Conservation (phyloP, 1,140 invertebrate species). For the Macrobrachium rosenbergii region DNA sequence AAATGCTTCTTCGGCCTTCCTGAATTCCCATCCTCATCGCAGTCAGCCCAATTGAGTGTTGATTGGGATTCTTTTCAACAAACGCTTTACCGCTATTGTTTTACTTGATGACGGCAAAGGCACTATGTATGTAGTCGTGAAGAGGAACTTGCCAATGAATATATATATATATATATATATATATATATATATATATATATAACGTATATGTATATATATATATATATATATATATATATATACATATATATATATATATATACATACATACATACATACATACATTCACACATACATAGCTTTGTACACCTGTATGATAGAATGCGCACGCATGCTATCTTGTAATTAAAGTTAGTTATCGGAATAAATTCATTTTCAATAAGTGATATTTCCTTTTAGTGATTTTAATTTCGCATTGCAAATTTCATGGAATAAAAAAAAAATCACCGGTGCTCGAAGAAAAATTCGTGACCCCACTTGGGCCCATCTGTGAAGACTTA, state of each 20-base stretch:
- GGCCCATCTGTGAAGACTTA: no score
- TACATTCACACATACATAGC: not conserved
- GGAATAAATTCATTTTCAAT: not conserved
- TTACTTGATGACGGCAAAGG: not conserved
- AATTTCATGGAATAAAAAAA: not conserved
- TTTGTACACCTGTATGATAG: not conserved
- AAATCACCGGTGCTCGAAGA: not conserved
- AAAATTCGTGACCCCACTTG: no score
- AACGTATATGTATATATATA: not conserved
- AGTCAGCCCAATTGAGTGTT: no score
- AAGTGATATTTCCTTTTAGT: not conserved
- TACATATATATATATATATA: conserved; percentile 7
- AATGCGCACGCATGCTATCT: no score
- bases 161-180: conserved; percentile 1
- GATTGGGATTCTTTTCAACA: no score
- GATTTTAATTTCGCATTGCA: not conserved
- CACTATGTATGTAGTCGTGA: not conserved
- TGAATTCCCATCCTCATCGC: no score
- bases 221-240: not conserved
- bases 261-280: conserved; percentile 11
- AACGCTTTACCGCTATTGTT: no score
- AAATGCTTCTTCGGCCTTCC: no score
- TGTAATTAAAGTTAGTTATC: no score
- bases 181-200: conserved; percentile 11
- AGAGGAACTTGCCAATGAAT: not conserved